phyloP scores from a whole-genome alignment of 2,888 invertebrate species.

The Gastrophysa polygoni region DNA sequence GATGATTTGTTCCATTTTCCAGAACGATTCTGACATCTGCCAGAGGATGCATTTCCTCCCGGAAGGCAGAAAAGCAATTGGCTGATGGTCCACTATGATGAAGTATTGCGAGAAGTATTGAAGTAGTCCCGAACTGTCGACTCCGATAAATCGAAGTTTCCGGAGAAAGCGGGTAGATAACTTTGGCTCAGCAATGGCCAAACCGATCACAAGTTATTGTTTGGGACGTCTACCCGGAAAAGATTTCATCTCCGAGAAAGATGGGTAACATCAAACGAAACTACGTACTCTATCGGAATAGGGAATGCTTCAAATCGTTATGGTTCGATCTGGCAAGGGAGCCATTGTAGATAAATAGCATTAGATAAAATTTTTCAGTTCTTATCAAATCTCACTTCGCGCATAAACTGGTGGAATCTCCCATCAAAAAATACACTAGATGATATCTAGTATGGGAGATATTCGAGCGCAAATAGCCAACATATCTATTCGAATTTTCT shows the following conservation, averaged over 20 bases:
- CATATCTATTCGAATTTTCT: no score
- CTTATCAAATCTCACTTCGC: no score
- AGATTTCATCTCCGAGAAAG: slow-evolving; percentile 7
- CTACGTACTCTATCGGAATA: slow-evolving; percentile 1
- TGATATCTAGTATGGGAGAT: no score
- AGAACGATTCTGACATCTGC: no score
- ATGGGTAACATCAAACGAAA: slow-evolving; percentile 2
- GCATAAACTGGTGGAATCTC: no score
- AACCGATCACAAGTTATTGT: slow-evolving; percentile 17
- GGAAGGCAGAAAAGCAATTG: no score
- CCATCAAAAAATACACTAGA: no score
- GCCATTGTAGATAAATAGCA: background rate
- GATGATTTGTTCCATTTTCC: no score
- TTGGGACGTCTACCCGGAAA: slow-evolving; percentile 9
- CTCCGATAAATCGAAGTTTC: slow-evolving; percentile 26
- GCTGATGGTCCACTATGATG: background rate
- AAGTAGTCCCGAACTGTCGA: slow-evolving; percentile 21
- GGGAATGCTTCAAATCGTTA: background rate
- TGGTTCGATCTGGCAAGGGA: background rate
- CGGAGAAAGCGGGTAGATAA: background rate
- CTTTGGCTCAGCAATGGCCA: slow-evolving; percentile 17
- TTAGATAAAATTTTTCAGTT: no score
- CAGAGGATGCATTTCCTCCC: no score
- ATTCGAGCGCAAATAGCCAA: no score
- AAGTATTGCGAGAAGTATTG: background rate